Evolutionary conservation across 1,140 invertebrate species (phyloP).

Genomic region (Zaprionus nigranus): DNA sequence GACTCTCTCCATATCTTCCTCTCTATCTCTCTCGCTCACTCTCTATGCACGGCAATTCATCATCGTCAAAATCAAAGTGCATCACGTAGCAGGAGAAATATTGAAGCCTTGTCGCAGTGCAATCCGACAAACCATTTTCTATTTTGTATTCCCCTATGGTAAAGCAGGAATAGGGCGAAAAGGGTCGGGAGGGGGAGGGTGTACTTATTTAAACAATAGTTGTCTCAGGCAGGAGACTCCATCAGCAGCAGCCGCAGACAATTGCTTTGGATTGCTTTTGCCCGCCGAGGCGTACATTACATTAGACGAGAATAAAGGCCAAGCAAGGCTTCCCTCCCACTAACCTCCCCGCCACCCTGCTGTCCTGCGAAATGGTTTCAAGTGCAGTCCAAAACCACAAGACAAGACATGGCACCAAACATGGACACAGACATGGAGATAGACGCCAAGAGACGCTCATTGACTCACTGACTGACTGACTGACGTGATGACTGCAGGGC

Average conservation of each 20-base stretch:
- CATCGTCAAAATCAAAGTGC: slow-evolving; percentile 38
- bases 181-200: background rate
- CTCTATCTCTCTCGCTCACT: background rate
- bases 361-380: slow-evolving; percentile 40
- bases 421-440: slow-evolving; percentile 33
- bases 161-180: slow-evolving; percentile 12
- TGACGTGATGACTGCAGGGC: slow-evolving; percentile 7
- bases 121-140: slow-evolving; percentile 57
- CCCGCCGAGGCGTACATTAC: slow-evolving; percentile 63
- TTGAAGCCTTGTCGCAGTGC: slow-evolving; percentile 47
- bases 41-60: slow-evolving; percentile 40
- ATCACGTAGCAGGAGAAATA: slow-evolving; percentile 42
- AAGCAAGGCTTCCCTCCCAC: background rate
- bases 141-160: slow-evolving; percentile 60
- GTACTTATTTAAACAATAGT: slow-evolving; percentile 62
- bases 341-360: background rate
- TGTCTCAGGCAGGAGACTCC: slow-evolving; percentile 25
- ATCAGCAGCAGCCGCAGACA: slow-evolving; percentile 44
- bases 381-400: slow-evolving; percentile 62
- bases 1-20: background rate
- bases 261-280: slow-evolving; percentile 58
- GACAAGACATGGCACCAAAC: slow-evolving; percentile 39
- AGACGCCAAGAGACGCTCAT: slow-evolving; percentile 16
- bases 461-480: slow-evolving; percentile 27
- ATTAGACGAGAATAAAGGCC: slow-evolving; percentile 55